Conservation (phyloP, 2,113 vertebrate species). For the Talpa occidentalis region DNA sequence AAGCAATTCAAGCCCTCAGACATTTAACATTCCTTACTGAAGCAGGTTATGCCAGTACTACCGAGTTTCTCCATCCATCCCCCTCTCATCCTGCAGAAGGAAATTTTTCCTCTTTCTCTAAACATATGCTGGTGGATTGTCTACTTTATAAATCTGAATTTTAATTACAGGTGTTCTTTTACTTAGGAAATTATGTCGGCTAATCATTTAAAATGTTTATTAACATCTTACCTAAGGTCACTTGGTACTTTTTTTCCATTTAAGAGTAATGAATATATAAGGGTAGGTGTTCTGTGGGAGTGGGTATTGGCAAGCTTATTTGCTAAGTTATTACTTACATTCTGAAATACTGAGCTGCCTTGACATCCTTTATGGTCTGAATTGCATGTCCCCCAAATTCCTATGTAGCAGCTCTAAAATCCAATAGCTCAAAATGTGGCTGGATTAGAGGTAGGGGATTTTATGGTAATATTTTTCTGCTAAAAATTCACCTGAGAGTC, state of each 20-base stretch:
- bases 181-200: background rate
- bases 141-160: background rate
- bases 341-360: background rate
- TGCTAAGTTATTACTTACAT: background rate
- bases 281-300: background rate
- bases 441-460: background rate
- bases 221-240: background rate
- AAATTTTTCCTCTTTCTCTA: background rate
- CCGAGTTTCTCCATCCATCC: background rate
- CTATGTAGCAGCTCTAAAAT: background rate
- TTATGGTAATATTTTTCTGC: background rate
- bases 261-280: background rate
- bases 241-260: background rate
- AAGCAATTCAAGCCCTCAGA: background rate
- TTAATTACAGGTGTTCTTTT: background rate
- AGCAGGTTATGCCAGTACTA: background rate
- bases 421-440: background rate
- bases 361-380: background rate
- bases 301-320: background rate
- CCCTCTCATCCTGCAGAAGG: background rate
- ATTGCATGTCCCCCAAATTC: background rate
- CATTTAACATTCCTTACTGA: background rate
- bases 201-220: background rate
- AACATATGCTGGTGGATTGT: background rate
- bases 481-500: background rate